A percentile compares a stretch with the other conserved stretches of the same genome.
Evolutionary conservation across 2,113 vertebrate genomes (phyloP).

Genomic region (Halcyon malimbica): DNA sequence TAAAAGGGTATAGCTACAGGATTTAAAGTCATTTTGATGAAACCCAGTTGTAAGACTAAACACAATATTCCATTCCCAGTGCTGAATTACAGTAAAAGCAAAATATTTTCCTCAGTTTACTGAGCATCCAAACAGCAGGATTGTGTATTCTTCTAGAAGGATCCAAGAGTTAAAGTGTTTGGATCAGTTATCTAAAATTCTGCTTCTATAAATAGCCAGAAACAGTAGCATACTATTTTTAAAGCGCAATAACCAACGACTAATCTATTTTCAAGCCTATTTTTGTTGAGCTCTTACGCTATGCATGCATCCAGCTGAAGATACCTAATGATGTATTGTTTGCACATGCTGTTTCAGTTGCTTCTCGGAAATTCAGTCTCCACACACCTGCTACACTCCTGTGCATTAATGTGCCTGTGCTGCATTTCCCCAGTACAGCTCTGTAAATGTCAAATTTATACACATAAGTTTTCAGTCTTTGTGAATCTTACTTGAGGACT

Average conservation of each 20-base stretch:
- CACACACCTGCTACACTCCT: accelerated
- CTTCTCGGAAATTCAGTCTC: background rate
- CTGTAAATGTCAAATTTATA: background rate
- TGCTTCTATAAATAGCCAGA: background rate
- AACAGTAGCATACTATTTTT: background rate
- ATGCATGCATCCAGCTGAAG: background rate
- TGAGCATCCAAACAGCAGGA: background rate
- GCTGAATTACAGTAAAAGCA: background rate
- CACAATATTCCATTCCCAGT: background rate
- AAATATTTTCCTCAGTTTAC: background rate
- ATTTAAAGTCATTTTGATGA: slow-evolving; percentile 20
- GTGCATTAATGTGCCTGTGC: accelerated
- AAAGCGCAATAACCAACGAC: background rate
- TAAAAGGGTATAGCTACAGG: background rate
- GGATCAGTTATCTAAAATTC: background rate
- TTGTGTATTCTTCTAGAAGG: background rate
- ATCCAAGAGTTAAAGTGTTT: background rate
- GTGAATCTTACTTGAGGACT: background rate
- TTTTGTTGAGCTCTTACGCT: background rate
- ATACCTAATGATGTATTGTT: background rate
- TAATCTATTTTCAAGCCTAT: background rate
- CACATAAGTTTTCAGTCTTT: background rate
- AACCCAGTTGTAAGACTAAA: slow-evolving; percentile 2
- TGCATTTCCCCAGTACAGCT: background rate
- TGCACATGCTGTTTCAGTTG: background rate